Base-by-base conservation (phyloP, 2,888 invertebrate genomes). In the Yponomeuta evonymella region DNA sequence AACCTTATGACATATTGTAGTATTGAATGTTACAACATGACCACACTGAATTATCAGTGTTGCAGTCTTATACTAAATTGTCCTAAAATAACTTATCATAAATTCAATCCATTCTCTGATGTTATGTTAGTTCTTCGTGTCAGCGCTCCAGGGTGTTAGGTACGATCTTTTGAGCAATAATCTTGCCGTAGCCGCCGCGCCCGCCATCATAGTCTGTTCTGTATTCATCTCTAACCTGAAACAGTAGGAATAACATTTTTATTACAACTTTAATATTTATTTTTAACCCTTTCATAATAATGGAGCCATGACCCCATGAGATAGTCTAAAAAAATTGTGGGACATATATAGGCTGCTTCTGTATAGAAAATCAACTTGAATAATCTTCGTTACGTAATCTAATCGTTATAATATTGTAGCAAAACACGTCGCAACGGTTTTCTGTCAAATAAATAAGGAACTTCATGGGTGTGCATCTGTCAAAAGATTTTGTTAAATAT, bases 181-280 rank as follows among this genome's bases (percentile, higher is more conserved):
- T 95, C 91, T 98, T 98, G 48, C 99, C 99, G 89, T 98, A 99
- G 29, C 99, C 99, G 70, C 99, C 99, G 85, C 99, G 93, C 0
- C 99, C 99, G 58, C 96, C 95, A 86, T 99, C 99, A 89, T 96
- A 99, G 84, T 99, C 99, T 74, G 97, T 98, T 83, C 99, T 94
- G 83, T 99, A 99, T 92, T 99, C 99, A 84, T 99, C 99, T 79
- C 99, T 94, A 4, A 99, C 97, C 97, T 97, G 84, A 63, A 87
- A 89, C 65, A 67, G 29, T 72, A 23, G 5, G 15, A 15, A 51
- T 51, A 48, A 48, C 23, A 58, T 4, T 58, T 58, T 58, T 58
- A 58, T 15, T 58, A 2, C 3, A 12, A 5, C 3, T 58, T 8
- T 5, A 12, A 15, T 5, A 12, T 15, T 58, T 12, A 8, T 8